Evolutionary conservation across 2,888 invertebrate genomes (phyloP).

Genomic region (Cantharis flavilabris): DNA sequence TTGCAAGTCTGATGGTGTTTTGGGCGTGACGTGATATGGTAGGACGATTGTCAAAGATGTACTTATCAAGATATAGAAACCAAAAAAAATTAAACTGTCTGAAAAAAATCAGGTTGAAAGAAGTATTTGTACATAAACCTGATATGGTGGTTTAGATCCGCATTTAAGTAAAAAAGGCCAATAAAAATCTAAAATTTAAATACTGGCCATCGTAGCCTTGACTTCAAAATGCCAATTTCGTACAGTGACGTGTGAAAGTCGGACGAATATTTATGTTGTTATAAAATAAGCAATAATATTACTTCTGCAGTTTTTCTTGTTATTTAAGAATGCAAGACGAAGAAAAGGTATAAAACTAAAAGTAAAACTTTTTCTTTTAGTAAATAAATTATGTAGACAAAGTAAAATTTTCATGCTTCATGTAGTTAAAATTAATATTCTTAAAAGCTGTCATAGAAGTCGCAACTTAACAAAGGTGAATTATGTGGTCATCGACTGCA

Average conservation of each 20-base stretch:
- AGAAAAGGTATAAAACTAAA: neutral
- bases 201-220: neutral
- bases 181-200: neutral
- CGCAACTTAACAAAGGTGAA: neutral
- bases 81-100: too few species aligned
- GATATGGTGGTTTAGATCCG: neutral
- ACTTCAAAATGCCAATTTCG: neutral
- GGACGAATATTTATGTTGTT: neutral
- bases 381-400: neutral
- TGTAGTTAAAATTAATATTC: neutral
- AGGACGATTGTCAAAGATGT: neutral
- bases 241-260: neutral
- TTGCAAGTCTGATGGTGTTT: neutral
- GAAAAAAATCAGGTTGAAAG: too few species aligned
- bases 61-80: too few species aligned
- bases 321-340: neutral
- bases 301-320: neutral
- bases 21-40: neutral
- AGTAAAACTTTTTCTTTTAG: neutral
- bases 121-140: neutral
- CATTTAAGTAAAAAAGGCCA: neutral
- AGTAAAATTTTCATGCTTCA: neutral
- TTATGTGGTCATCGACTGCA: neutral
- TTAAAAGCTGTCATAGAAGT: neutral
- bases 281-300: neutral